Base-by-base conservation (phyloP, 2,113 vertebrate genomes). In the Syngnathoides biaculeatus region DNA sequence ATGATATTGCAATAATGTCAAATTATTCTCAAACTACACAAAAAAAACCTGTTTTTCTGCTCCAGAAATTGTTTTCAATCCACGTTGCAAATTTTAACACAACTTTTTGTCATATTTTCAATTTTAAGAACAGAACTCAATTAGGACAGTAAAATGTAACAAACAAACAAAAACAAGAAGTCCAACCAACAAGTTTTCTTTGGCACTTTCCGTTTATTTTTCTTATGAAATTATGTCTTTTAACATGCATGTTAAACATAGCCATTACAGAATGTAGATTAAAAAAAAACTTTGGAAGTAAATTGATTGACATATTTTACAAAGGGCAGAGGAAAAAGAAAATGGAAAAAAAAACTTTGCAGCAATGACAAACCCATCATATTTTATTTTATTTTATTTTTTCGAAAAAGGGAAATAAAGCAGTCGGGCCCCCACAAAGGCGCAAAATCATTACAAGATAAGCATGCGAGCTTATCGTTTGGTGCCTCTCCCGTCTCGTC, bases 141-240 rank as follows among this genome's bases (percentile, higher is more conserved):
- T 9, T 11, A 12, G 11, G 13, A 9, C 48, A 20, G 3, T 11
- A 20, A 22, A 10, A 55, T 26, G 52, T 14, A 53, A 50, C 48
- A 50, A 50, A 52, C 9, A 3, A 40, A 61, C 3, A 22, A 13
- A 5, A 40, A 61, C 9, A 39, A 5, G 12, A 62, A 24, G 40
- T 5, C 11, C 1, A 39, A 20, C 12, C 8, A 58, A 27, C 14
- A 15, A 24, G 26, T 17, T 43, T 62, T 62, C 60, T 26, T 65
- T 22, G 48, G 26, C 47, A 68, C 79, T 80, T 86, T 57, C 67
- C 8, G 59, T 84, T 85, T 43, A 67, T 73, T 85, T 80, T 86
- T 89, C 81, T 52, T 90, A 89, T 60, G 53, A 92, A 92, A 92
- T 89, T 90, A 91, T 61, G 27, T 69, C 71, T 88, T 82, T 88